These are phyloP conservation scores for Nothura maculosa DNA, from an alignment of 2,797 vertebrate species.

Conservation along the genomic window DNA sequence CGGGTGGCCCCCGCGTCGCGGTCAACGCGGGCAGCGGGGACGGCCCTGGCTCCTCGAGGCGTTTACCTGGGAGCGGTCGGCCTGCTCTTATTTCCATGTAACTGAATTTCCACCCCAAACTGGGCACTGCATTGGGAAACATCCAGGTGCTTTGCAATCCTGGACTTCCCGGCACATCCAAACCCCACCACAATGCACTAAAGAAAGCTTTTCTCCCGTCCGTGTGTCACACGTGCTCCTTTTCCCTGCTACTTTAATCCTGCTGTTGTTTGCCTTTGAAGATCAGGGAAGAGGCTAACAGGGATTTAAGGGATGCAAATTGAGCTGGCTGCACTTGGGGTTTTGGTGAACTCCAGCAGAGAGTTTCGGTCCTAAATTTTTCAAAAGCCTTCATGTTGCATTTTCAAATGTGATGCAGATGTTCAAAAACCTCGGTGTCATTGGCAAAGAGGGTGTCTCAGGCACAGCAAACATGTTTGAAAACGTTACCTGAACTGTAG, in stretches of 20 bases:
- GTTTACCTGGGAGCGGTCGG: neutral
- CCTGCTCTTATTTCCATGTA: neutral
- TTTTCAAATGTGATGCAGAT: neutral
- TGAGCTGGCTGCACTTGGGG: neutral
- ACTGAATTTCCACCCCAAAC: neutral
- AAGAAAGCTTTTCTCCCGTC: rapidly evolving
- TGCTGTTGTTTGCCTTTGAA: neutral
- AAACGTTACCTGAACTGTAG: neutral
- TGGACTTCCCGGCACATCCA: neutral
- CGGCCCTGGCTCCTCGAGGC: neutral
- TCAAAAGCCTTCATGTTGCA: neutral
- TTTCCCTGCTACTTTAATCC: neutral
- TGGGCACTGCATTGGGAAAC: rapidly evolving
- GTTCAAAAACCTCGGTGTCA: neutral
- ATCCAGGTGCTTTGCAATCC: neutral
- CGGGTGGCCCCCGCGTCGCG: too few relatives aligned
- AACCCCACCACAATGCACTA: too few relatives aligned
- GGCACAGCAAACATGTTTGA: slow-evolving; percentile 13
- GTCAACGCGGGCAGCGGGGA: neutral
- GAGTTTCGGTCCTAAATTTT: neutral
- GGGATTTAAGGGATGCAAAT: neutral
- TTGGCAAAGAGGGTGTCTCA: neutral
- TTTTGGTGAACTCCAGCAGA: neutral
- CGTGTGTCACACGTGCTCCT: rapidly evolving
- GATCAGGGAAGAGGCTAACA: neutral